Evolutionary conservation across 2,888 invertebrate genomes (phyloP).

Genomic region (Lasioglossum villosulum): DNA sequence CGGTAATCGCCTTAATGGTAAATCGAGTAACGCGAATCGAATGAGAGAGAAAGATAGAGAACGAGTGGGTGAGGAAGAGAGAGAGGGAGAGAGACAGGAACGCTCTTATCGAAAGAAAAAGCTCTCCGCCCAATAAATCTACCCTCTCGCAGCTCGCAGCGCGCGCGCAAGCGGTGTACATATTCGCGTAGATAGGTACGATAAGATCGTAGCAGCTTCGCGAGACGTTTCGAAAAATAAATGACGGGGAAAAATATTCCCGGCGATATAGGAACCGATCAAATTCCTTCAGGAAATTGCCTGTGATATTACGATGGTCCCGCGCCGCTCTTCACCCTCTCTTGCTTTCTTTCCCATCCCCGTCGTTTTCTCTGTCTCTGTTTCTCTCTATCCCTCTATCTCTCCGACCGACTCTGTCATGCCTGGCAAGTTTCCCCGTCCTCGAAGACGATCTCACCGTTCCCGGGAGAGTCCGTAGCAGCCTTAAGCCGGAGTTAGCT

Average conservation of each 20-base stretch:
- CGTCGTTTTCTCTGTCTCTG: constrained; percentile 10
- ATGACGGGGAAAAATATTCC: constrained; percentile 79
- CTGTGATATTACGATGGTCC: constrained; percentile 79
- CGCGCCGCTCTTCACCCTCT: constrained; percentile 45
- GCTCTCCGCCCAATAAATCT: constrained; percentile 53
- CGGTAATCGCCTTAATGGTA: constrained; percentile 6
- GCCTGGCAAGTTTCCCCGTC: constrained; percentile 52
- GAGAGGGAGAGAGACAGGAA: constrained; percentile 7
- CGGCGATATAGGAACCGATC: constrained; percentile 76
- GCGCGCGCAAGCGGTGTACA: constrained; percentile 26
- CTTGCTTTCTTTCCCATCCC: constrained; percentile 16
- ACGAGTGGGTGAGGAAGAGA: not conserved
- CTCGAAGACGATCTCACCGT: constrained; percentile 57
- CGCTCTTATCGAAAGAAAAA: constrained; percentile 37
- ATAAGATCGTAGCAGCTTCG: constrained; percentile 69
- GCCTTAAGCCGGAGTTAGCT: constrained; percentile 62
- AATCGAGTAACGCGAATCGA: not conserved
- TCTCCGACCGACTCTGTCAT: constrained; percentile 22
- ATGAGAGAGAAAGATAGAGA: not conserved
- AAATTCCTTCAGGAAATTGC: constrained; percentile 80
- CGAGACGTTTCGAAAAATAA: constrained; percentile 75
- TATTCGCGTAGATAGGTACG: constrained; percentile 52
- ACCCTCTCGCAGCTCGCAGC: constrained; percentile 30
- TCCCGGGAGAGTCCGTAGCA: constrained; percentile 59
- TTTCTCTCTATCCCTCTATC: constrained; percentile 4